A percentile compares a stretch with the other conserved stretches of the same genome.
Evolutionary conservation across 2,797 vertebrate species (phyloP).

Genomic region (Sebastes melanostomus): DNA sequence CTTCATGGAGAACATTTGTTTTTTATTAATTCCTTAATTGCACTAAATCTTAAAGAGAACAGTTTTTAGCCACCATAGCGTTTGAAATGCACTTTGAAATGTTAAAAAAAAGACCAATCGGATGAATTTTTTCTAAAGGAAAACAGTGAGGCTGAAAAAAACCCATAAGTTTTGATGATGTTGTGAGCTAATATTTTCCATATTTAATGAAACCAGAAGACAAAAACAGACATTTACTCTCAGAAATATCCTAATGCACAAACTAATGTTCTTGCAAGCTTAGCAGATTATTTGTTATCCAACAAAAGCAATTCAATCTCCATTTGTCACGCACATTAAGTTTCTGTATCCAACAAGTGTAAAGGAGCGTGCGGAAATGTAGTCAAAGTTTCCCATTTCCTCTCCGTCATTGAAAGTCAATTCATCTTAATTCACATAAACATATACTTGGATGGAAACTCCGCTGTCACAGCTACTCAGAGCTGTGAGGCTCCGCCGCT

Average conservation of each 20-base stretch:
- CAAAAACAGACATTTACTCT: neutral
- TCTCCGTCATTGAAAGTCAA: neutral
- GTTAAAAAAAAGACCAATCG: neutral
- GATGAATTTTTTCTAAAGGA: neutral
- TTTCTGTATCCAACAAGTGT: neutral
- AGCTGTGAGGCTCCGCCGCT: neutral
- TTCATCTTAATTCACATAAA: slow-evolving; percentile 32
- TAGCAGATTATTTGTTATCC: neutral
- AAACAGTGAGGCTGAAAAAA: neutral
- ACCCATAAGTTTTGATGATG: neutral
- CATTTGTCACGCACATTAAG: neutral
- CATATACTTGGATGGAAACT: slow-evolving; percentile 12
- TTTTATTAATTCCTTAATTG: neutral
- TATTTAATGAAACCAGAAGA: neutral
- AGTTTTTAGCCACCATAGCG: neutral
- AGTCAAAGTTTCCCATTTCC: slow-evolving; percentile 14
- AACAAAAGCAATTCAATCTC: neutral
- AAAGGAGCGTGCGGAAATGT: neutral
- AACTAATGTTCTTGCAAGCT: neutral
- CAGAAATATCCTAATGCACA: neutral
- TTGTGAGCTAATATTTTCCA: neutral
- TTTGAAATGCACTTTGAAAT: neutral
- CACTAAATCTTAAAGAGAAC: neutral
- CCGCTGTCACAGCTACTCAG: neutral
- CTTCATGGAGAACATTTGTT: neutral